phyloP scores from a whole-genome alignment of 2,797 vertebrate genomes.

The Chloroceryle amazona region DNA sequence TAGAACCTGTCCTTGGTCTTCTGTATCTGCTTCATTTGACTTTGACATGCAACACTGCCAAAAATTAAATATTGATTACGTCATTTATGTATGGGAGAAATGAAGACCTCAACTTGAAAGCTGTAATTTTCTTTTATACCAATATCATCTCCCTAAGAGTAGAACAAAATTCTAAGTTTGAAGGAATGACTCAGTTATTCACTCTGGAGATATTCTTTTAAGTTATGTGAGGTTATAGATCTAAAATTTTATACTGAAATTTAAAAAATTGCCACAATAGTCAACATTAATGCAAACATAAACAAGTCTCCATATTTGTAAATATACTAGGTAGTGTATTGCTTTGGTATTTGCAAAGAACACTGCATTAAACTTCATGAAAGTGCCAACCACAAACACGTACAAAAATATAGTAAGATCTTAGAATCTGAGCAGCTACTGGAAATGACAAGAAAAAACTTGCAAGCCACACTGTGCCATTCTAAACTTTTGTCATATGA shows the following conservation, averaged over 20 bases:
- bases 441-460: not conserved
- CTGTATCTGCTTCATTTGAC: not conserved
- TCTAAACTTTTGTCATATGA: not conserved
- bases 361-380: not conserved
- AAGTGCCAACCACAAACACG: not conserved
- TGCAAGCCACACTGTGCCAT: not conserved
- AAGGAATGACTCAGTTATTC: conserved; percentile 14
- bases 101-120: conserved; percentile 36
- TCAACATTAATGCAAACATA: not conserved
- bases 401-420: not conserved
- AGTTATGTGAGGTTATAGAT: not conserved
- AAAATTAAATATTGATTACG: conserved; percentile 17
- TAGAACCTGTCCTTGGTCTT: not conserved
- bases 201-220: not conserved
- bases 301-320: not conserved
- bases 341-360: not conserved
- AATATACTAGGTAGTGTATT: not conserved
- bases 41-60: not conserved
- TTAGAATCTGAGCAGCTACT: not conserved
- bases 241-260: not conserved
- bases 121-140: conserved; percentile 17
- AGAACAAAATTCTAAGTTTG: not conserved
- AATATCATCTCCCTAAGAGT: not conserved
- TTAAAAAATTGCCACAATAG: not conserved
- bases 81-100: not conserved